Conservation (phyloP, 2,797 vertebrate genomes). For the Monodelphis domestica region DNA sequence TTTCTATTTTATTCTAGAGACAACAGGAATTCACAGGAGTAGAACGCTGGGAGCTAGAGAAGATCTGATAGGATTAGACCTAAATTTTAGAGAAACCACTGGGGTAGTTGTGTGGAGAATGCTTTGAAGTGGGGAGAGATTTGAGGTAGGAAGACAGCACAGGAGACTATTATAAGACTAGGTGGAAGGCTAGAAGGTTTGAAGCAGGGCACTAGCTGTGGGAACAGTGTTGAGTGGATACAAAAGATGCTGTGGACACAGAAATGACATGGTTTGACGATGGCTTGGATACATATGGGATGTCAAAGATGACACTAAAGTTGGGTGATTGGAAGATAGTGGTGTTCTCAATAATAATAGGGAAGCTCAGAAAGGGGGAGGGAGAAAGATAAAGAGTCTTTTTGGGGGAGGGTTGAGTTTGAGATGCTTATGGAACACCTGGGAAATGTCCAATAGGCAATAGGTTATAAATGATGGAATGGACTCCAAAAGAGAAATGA, state of each 20-base stretch:
- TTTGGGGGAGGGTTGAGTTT: not conserved
- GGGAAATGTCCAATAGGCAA: not conserved
- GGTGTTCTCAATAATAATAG: not conserved
- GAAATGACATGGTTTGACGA: not conserved
- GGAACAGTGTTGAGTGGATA: not conserved
- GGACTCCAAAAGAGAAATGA: not conserved
- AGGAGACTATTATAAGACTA: not conserved
- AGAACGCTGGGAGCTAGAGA: not conserved
- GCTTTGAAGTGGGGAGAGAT: not conserved
- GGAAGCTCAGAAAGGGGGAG: not conserved
- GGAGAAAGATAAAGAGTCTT: not conserved
- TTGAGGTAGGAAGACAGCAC: not conserved
- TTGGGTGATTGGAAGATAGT: not conserved
- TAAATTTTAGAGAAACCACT: not conserved
- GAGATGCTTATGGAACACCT: not conserved
- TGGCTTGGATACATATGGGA: not conserved
- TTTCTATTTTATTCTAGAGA: not conserved
- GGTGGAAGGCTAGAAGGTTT: not conserved
- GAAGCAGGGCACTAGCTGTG: not conserved
- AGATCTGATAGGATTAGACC: not conserved
- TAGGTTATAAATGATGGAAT: not conserved
- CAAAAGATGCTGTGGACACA: not conserved
- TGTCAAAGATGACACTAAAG: not conserved
- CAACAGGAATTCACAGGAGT: not conserved
- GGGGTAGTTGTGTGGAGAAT: not conserved